Base-by-base conservation (phyloP, 2,888 invertebrate species). In the Plutella xylostella region DNA sequence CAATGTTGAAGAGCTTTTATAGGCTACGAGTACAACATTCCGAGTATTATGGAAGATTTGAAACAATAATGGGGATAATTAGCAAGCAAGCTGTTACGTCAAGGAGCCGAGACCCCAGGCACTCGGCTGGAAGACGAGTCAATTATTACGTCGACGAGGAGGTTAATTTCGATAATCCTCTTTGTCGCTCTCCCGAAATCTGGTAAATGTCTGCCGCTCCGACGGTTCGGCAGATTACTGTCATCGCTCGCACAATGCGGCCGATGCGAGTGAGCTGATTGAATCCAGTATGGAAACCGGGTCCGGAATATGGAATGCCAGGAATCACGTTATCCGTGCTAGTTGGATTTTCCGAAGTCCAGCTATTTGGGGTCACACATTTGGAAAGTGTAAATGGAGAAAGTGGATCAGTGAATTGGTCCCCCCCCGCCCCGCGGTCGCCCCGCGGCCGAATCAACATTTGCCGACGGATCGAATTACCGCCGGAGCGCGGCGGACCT, bases 401-500 rank as follows among this genome's bases (percentile, higher is more conserved):
- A 67, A 68, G 63, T 71, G 56, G 69, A 74, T 69, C 68, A 72
- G 61, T 56, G 60, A 61, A 61, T 55, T 57, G 55, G 51, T 56
- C 51, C 52, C 48, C 50, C 5, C 45, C 52, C 50, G 44, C 52
- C 47, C 41, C 50, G 61, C 60, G 56, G 60, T 60, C 65, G 64
- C 65, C 72, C 68, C 58, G 68, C 68, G 78, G 75, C 68, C 78
- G 61, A 75, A 79, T 73, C 80, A 83, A 82, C 82, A 78, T 82
- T 82, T 80, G 62, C 79, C 65, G 63, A 68, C 64, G 68, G 76
- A 79, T 82, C 70, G 77, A 78, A 77, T 82, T 83, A 80, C 79
- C 66, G 64, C 55, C 60, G 55, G 66, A 64, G 54, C 60, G 55
- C 61, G 61, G 55, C 68, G 66, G 72, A 69, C 71, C 69, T 68